Evolutionary conservation across 2,797 vertebrate species (phyloP).

Genomic region (Ambastaia sidthimunki): DNA sequence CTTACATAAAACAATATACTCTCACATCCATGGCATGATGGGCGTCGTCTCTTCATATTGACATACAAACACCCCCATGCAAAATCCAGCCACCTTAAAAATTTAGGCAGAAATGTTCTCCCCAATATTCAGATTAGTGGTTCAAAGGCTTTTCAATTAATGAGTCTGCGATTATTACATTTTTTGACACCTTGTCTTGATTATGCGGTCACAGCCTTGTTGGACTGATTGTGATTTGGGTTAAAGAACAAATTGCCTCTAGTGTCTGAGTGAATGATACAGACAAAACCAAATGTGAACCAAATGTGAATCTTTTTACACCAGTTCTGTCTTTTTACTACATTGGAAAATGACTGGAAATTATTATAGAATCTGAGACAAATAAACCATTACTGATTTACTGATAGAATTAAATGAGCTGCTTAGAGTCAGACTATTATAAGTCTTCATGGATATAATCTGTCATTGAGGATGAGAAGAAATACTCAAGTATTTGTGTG

Average conservation of each 20-base stretch:
- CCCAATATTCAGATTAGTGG: neutral
- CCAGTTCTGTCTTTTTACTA: too few relatives aligned
- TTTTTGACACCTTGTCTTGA: neutral
- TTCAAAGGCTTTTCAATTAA: too few relatives aligned
- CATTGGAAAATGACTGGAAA: too few relatives aligned
- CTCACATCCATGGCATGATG: slow-evolving; percentile 7
- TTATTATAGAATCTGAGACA: neutral
- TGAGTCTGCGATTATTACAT: too few relatives aligned
- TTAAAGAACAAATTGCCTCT: slow-evolving; percentile 10
- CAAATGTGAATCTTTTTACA: too few relatives aligned
- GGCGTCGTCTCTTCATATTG: slow-evolving; percentile 39
- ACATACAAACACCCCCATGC: neutral
- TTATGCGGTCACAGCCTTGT: slow-evolving; percentile 1
- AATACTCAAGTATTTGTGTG: slow-evolving; percentile 16
- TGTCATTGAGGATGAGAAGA: slow-evolving; percentile 6
- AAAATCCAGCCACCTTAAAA: neutral
- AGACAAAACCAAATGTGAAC: slow-evolving; percentile 38
- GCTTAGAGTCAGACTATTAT: too few relatives aligned
- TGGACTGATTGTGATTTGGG: slow-evolving; percentile 41
- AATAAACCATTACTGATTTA: neutral
- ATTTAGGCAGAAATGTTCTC: neutral
- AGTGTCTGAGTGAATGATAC: slow-evolving; percentile 33
- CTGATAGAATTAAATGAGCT: neutral
- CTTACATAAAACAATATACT: neutral
- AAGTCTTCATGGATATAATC: slow-evolving; percentile 26